phyloP scores from a whole-genome alignment of 2,888 invertebrate genomes.

The Ditula angustiorana region DNA sequence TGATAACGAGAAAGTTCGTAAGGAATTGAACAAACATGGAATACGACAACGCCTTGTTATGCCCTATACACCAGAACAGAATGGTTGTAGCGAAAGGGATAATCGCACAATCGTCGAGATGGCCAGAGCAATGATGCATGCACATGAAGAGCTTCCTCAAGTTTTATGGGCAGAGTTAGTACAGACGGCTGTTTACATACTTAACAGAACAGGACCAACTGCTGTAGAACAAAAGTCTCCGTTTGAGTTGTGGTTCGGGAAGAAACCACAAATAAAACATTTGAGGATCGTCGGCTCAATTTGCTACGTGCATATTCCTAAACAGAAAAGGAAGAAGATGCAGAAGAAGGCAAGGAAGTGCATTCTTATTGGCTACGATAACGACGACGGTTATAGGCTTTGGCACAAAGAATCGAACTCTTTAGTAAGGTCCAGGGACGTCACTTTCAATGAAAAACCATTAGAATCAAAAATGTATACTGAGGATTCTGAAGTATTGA shows the following conservation, averaged over 20 bases:
- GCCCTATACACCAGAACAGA: slow-evolving; percentile 6
- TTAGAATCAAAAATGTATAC: neutral
- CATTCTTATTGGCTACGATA: slow-evolving; percentile 1
- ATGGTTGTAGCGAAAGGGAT: neutral
- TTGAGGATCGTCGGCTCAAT: neutral
- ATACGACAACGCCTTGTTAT: neutral
- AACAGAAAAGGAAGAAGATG: neutral
- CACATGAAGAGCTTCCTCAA: slow-evolving; percentile 15
- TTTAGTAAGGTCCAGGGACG: neutral
- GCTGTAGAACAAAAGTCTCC: neutral
- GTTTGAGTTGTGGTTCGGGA: neutral
- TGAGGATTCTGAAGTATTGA: neutral
- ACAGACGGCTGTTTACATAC: slow-evolving; percentile 9
- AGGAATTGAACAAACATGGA: neutral
- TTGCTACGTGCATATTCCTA: neutral
- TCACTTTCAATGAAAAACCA: neutral
- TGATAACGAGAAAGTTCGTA: neutral
- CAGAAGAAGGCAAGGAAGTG: neutral
- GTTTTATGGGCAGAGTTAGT: slow-evolving; percentile 23
- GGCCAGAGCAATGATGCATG: slow-evolving; percentile 19
- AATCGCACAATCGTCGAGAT: slow-evolving; percentile 1
- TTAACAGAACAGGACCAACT: slow-evolving; percentile 16
- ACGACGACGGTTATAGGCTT: slow-evolving; percentile 8
- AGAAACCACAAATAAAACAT: slow-evolving; percentile 1
- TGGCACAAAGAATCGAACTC: neutral